Percentiles rank a stretch among this genome's conserved stretches.
Conservation (phyloP, 2,797 vertebrate genomes). For the Labroides dimidiatus region DNA sequence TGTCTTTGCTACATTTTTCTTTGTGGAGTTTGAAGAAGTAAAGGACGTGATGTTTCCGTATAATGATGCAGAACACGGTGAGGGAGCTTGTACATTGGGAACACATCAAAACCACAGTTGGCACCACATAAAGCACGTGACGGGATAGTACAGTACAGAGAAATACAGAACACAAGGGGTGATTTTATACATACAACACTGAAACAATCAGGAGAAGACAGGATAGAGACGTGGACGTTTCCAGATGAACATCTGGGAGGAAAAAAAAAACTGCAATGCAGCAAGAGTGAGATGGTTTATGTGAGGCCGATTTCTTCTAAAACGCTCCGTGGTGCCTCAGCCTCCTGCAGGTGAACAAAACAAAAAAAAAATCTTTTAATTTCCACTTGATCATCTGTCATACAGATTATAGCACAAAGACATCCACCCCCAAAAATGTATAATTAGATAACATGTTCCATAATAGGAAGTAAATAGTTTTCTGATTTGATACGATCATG, state of each 20-base stretch:
- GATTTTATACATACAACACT: slow-evolving; percentile 81
- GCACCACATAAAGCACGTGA: slow-evolving; percentile 71
- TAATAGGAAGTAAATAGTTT: too few relatives aligned
- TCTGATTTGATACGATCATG: too few relatives aligned
- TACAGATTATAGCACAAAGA: not conserved
- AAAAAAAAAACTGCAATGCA: slow-evolving; percentile 50
- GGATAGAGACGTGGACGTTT: slow-evolving; percentile 75
- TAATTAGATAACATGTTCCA: slow-evolving; percentile 8
- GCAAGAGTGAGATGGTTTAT: slow-evolving; percentile 83
- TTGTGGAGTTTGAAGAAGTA: slow-evolving; percentile 37
- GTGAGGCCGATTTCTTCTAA: slow-evolving; percentile 99
- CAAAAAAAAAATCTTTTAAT: not conserved
- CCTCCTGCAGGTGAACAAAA: slow-evolving; percentile 89
- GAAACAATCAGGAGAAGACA: slow-evolving; percentile 82
- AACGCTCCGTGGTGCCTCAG: slow-evolving; percentile 97
- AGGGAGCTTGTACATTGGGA: slow-evolving; percentile 43
- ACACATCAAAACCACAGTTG: slow-evolving; percentile 70
- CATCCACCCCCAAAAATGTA: not conserved
- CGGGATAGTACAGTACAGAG: slow-evolving; percentile 53
- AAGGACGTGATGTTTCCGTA: slow-evolving; percentile 7
- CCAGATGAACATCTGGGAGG: slow-evolving; percentile 41
- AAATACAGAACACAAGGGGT: slow-evolving; percentile 57
- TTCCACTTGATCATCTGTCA: not conserved
- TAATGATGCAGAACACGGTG: slow-evolving; percentile 40
- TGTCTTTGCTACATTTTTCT: slow-evolving; percentile 74